Evolutionary conservation across 2,797 vertebrate genomes (phyloP), one percentile per base, ranked within the genome.

Genomic region (Anas capensis): DNA sequence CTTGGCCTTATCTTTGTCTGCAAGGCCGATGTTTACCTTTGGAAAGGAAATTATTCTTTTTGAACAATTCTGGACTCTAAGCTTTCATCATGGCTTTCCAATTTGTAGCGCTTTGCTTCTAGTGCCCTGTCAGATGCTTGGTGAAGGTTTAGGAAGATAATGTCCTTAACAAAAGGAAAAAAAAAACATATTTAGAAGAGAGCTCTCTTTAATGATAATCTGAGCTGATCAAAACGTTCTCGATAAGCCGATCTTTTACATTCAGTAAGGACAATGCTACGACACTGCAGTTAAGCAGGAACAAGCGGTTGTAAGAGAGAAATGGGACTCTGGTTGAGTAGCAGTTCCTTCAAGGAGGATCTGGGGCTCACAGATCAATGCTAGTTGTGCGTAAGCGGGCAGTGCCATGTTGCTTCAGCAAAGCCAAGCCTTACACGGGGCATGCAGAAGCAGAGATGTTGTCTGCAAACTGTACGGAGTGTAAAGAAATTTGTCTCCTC

Each of bases 31-130:
- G 83, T 95, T 97, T 96, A 94, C 94, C 69, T 92, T 91, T 92
- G 57, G 88, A 95, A 92, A 96, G 95, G 82, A 97, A 97, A 96
- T 90, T 70, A 85, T 68, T 96, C 66, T 94, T 97, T 95, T 89
- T 93, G 94, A 95, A 96, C 82, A 95, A 93, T 82, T 76, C 89
- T 27, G 92, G 54, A 61, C 54, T 87, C 76, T 76, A 82, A 96
- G 94, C 82, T 94, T 94, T 95, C 91, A 78, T 95, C 77, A 78
- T 95, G 68, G 79, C 57, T 71, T 46, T 83, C 92, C 94, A 86
- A 95, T 94, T 91, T 73, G 64, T 51, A 79, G 46, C 36, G 24
- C 21, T 91, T 95, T 94, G 49, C 92, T 70, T 38, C 48, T 77
- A 84, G 62, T 86, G 86, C 11, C 38, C n/a, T 88, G 38, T 83